Evolutionary conservation across 2,113 vertebrate genomes (phyloP), one percentile per base, ranked within the genome.

Genomic region (Bujurquina vittata): DNA sequence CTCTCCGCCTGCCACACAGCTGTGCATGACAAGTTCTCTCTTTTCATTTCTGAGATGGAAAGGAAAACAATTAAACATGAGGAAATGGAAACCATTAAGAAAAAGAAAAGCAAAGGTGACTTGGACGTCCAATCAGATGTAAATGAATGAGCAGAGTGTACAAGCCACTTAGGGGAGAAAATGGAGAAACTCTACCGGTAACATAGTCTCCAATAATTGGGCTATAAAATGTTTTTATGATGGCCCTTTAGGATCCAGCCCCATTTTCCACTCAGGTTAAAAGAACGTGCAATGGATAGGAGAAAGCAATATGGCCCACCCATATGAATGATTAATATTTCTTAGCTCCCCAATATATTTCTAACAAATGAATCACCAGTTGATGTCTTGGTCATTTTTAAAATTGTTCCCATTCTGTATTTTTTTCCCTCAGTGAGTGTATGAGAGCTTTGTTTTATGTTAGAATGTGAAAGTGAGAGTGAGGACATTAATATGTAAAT

Each of bases 401-500:
- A 49, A 23, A 12, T 56, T 31, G n/a, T 72, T 72, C 26, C 8
- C 18, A 54, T 4, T 54, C 26, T 52, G 10, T 49, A 69, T 58
- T 58, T 65, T 76, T 23, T 54, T 52, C 46, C 63, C 63, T 86
- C 35, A 40, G 6, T 55, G 57, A 75, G 43, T 85, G 85, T 76
- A 84, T 72, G 89, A 85, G 86, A 76, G 82, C 87, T 79, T 73
- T 69, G 75, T 77, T 86, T 81, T 79, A 52, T 75, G 56, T 85
- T 80, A 84, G 58, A 60, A 85, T 84, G 65, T 84, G 80, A n/a
- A 78, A 76, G 35, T 35, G 58, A 78, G 81, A 56, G 84, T 57
- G 35, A 87, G 46, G 79, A 90, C 88, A 94, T 94, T 90, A 94
- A 94, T 94, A 95, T 93, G 91, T 79, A 94, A 93, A 95, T 94